A percentile compares a stretch with the other conserved stretches of the same genome.
phyloP scores from a whole-genome alignment of 2,888 invertebrate genomes.

The Desoria tigrina region DNA sequence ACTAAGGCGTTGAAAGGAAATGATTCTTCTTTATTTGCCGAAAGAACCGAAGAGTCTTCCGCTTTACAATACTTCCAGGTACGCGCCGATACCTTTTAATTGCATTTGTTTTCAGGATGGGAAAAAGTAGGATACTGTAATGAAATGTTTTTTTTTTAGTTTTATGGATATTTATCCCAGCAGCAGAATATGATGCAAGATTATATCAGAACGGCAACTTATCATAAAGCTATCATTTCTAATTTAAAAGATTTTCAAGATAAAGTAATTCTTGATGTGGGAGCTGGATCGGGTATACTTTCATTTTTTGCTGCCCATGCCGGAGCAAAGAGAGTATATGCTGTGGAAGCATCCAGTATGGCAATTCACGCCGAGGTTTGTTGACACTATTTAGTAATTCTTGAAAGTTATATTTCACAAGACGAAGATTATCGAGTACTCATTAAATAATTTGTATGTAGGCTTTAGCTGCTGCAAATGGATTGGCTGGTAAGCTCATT shows the following conservation, averaged over 20 bases:
- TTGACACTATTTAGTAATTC: background rate
- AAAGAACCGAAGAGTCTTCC: constrained; percentile 95
- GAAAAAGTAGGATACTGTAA: background rate
- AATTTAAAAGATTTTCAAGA: constrained; percentile 84
- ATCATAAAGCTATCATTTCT: constrained; percentile 92
- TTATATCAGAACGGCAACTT: constrained; percentile 96
- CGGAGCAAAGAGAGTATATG: constrained; percentile 93
- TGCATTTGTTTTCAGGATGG: background rate
- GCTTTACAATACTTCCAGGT: constrained; percentile 95
- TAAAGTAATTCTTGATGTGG: constrained; percentile 94
- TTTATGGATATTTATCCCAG: constrained; percentile 97
- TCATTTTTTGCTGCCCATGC: constrained; percentile 98
- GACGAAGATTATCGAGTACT: background rate
- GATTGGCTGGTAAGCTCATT: constrained; percentile 79
- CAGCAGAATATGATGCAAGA: constrained; percentile 99
- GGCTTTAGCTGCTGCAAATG: constrained; percentile 85
- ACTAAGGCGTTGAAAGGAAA: constrained; percentile 62
- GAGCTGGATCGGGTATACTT: constrained; percentile 96
- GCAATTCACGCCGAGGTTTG: constrained; percentile 84
- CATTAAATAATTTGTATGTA: constrained; percentile 53
- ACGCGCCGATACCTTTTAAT: constrained; percentile 16
- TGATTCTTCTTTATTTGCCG: constrained; percentile 82
- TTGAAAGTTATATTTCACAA: background rate
- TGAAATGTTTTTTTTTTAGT: constrained; percentile 63
- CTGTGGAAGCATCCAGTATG: constrained; percentile 99